phyloP scores from a whole-genome alignment of 2,888 invertebrate species.

The Megaustenia siamemsis region DNA sequence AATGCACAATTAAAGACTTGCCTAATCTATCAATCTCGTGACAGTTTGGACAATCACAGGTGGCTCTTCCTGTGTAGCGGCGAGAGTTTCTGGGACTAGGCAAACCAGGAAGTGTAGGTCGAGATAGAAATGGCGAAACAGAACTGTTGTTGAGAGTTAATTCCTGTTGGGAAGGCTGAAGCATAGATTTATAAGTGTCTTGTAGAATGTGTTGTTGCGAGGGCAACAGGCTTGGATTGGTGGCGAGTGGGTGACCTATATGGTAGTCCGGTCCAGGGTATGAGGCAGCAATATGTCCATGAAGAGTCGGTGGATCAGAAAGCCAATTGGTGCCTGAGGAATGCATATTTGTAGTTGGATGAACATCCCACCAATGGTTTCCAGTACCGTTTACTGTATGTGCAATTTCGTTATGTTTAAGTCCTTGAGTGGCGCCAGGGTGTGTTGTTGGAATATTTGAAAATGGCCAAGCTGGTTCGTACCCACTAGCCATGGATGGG shows the following conservation, averaged over 20 bases:
- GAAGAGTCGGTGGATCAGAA: slow-evolving; percentile 65
- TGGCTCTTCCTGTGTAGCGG: slow-evolving; percentile 93
- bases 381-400: slow-evolving; percentile 32
- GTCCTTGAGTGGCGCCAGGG: slow-evolving; percentile 82
- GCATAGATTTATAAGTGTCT: slow-evolving; percentile 92
- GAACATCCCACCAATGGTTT: slow-evolving; percentile 91
- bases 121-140: slow-evolving; percentile 82
- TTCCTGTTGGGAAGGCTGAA: slow-evolving; percentile 80
- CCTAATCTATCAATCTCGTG: slow-evolving; percentile 91
- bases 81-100: slow-evolving; percentile 81
- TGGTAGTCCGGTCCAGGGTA: slow-evolving; percentile 80
- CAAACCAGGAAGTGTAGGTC: slow-evolving; percentile 84
- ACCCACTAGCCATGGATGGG: slow-evolving; percentile 83
- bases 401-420: slow-evolving; percentile 82
- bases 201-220: slow-evolving; percentile 93
- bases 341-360: slow-evolving; percentile 81
- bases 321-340: slow-evolving; percentile 73
- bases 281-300: slow-evolving; percentile 85
- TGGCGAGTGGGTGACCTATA: slow-evolving; percentile 64
- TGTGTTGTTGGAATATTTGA: slow-evolving; percentile 58
- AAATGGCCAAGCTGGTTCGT: slow-evolving; percentile 97
- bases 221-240: slow-evolving; percentile 83
- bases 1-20: slow-evolving; percentile 25
- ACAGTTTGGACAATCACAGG: slow-evolving; percentile 99
- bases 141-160: slow-evolving; percentile 72